These are phyloP conservation scores for Hiodon tergisus DNA, from an alignment of 2,113 vertebrate species.

Conservation along the genomic window DNA sequence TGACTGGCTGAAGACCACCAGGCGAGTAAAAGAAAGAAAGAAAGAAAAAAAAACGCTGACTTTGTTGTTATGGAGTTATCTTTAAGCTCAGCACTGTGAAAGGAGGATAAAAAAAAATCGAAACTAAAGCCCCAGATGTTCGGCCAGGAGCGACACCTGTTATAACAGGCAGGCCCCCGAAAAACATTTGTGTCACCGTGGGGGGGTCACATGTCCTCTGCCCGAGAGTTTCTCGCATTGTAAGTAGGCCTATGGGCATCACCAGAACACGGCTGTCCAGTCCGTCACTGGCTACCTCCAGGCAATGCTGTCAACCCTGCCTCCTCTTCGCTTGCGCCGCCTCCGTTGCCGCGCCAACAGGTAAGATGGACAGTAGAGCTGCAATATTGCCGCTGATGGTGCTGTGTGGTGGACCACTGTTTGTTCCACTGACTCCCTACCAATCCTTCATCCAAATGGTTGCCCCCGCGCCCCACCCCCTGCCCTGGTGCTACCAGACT, in stretches of 20 bases:
- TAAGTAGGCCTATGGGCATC: not conserved
- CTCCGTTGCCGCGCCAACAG: not conserved
- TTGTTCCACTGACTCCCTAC: conserved; percentile 32
- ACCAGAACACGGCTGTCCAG: conserved; percentile 38
- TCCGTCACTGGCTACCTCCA: conserved; percentile 57
- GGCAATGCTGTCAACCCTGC: conserved; percentile 39
- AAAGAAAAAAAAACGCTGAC: conserved; percentile 29
- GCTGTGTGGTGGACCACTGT: conserved; percentile 45
- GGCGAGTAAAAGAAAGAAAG: conserved; percentile 11
- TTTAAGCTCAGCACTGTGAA: conserved; percentile 32
- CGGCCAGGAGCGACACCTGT: conserved; percentile 35
- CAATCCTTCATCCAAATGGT: conserved; percentile 33
- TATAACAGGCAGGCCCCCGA: conserved; percentile 23
- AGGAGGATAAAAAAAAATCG: not conserved
- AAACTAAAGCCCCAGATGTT: conserved; percentile 38
- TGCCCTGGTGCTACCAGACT: conserved; percentile 73
- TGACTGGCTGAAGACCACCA: conserved; percentile 19
- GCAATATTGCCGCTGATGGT: conserved; percentile 32
- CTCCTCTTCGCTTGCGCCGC: conserved; percentile 11
- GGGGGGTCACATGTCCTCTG: conserved; percentile 28
- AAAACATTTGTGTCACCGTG: conserved; percentile 6
- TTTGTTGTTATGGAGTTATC: conserved; percentile 43
- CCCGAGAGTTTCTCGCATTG: conserved; percentile 3
- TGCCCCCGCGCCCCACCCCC: conserved; percentile 36
- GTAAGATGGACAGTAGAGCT: conserved; percentile 16